A percentile compares a stretch with the other conserved stretches of the same genome.
These are phyloP conservation scores for Dinothrombium tinctorium DNA, from an alignment of 1,140 invertebrate species.

Conservation along the genomic window DNA sequence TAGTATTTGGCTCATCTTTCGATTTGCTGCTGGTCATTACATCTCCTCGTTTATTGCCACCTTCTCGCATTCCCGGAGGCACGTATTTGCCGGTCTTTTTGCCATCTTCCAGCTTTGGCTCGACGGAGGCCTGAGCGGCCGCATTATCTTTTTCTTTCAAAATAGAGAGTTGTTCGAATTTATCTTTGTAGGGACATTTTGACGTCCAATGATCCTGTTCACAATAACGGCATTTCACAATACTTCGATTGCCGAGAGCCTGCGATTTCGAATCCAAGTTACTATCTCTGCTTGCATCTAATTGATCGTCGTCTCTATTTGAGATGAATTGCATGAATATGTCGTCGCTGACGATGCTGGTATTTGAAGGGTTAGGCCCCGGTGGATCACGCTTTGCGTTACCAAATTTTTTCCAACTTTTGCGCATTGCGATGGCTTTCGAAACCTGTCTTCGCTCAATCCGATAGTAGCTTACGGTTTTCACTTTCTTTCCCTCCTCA, in stretches of 20 bases:
- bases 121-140: neutral
- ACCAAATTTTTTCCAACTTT: conserved; percentile 86
- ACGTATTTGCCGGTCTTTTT: conserved; percentile 31
- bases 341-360: conserved; percentile 81
- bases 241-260: conserved; percentile 50
- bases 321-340: conserved; percentile 56
- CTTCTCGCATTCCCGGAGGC: conserved; percentile 63
- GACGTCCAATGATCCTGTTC: conserved; percentile 91
- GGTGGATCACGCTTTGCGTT: conserved; percentile 65
- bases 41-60: conserved; percentile 40
- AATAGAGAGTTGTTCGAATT: conserved; percentile 21
- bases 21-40: conserved; percentile 28
- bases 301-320: conserved; percentile 20
- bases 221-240: conserved; percentile 80
- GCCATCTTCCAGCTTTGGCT: conserved; percentile 15
- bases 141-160: neutral
- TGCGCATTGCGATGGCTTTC: conserved; percentile 68
- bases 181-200: conserved; percentile 89
- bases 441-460: conserved; percentile 73
- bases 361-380: conserved; percentile 86
- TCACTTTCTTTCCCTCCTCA: conserved; percentile 59
- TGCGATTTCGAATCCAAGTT: conserved; percentile 24
- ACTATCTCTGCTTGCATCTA: neutral
- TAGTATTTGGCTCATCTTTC: conserved; percentile 51
- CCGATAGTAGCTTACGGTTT: conserved; percentile 60